Base-by-base conservation (phyloP, 2,113 vertebrate genomes). In the Phrynosoma platyrhinos region DNA sequence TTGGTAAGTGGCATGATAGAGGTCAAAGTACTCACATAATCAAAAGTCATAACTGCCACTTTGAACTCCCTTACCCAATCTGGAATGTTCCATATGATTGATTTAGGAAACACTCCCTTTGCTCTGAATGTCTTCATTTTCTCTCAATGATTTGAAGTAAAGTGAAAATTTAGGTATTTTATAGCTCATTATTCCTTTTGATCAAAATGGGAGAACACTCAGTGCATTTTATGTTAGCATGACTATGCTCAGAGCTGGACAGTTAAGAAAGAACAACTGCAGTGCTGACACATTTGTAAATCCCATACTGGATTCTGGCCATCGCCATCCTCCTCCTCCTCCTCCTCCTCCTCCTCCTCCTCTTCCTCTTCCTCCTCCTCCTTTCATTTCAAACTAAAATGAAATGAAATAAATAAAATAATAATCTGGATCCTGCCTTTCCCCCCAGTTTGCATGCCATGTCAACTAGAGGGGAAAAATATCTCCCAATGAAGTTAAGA, bases 401-500 rank as follows among this genome's bases (percentile, higher is more conserved):
- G 47, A 47, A 47, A 5, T 47, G 47, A 47, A 47, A 47, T 47
- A 47, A 47, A 7, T 47, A 47, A 47, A 47, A 47, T 47, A 47
- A 47, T 47, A 47, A 47, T 47, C 47, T 4, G 3, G 58, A 62
- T 62, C 13, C 7, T 62, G 12, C 20, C 3, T 21, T 66, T 6
- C 20, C 64, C 64, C 36, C 36, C 36, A 36, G 36, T 36, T 91
- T 64, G 72, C 68, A 90, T 90, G 69, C 62, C 87, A 83, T 47
- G 47, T 0, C 2, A 91, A 80, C 83, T 93, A 87, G 89, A 71
- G 91, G 90, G 92, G 88, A 94, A 92, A 93, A 47, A 47, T 47
- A 47, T 83, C 89, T 83, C 89, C 90, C 87, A 82, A 32, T 84
- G 88, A 92, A 91, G 92, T 86, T 91, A 90, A 79, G 84, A 93